Evolutionary conservation across 2,797 vertebrate genomes (phyloP), one percentile per base, ranked within the genome.

Genomic region (Anabas testudineus): DNA sequence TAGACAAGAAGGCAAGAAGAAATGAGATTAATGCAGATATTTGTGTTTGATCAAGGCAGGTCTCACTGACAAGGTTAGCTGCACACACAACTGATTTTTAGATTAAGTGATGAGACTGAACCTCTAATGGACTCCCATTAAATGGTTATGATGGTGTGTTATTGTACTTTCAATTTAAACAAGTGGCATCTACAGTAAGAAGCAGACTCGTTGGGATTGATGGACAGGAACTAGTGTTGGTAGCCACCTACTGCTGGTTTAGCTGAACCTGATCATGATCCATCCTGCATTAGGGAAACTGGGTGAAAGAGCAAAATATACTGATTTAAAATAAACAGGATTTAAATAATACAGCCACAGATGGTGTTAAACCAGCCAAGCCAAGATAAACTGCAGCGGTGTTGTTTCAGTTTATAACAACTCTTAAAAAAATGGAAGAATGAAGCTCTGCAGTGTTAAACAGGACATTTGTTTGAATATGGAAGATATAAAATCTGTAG

Each of bases 281-380:
- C 12, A 46, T 21, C 51, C 3, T 16, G 4, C 22, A 53, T 73
- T 55, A 42, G 21, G 36, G 21, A 30, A 65, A 55, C 36, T 57
- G 22, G 9, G 18, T 79, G 10, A 8, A 74, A 30, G 34, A 51
- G 43, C 24, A 60, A 72, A 67, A 65, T 52, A 54, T 75, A 59
- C 54, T 32, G 41, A 59, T 71, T 59, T 59, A 45, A 76, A 24
- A 80, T 2, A 64, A 56, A 74, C 21, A 37, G 34, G 83, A 77
- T 53, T 64, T 26, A 77, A 57, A 75, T 65, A 73, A 59, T 36
- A 36, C 34, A 36, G 34, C 2, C 48, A 63, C 24, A 32, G 69
- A 67, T 58, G 21, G 57, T 22, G 10, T 67, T 72, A 53, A 56
- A 45, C 46, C 37, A 71, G 22, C 45, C 62, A 39, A 34, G n/a